phyloP scores from a whole-genome alignment of 2,797 vertebrate species.

The Basileuterus tristriatus region DNA sequence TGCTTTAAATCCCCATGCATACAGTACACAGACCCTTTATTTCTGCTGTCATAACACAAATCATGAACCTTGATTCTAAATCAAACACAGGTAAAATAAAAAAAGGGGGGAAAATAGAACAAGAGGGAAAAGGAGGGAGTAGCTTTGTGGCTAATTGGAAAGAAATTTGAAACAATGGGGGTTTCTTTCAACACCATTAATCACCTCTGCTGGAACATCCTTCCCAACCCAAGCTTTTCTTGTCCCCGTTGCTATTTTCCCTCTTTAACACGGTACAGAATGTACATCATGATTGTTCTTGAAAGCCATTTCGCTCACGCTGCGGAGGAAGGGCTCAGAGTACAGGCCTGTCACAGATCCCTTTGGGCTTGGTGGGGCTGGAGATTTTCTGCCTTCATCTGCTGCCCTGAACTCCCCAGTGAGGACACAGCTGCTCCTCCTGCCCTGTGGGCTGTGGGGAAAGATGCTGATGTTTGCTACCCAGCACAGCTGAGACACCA shows the following conservation, averaged over 20 bases:
- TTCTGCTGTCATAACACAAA: constrained; percentile 43
- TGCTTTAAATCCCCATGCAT: constrained; percentile 29
- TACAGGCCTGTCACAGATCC: background rate
- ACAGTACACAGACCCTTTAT: constrained; percentile 3
- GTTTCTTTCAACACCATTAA: constrained; percentile 49
- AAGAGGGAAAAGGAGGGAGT: background rate
- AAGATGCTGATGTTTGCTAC: background rate
- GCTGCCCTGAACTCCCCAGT: background rate
- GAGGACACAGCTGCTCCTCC: background rate
- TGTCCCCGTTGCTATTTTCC: background rate
- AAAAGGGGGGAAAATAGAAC: fast-evolving
- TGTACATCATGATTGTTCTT: background rate
- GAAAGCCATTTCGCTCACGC: background rate
- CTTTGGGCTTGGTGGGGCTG: background rate
- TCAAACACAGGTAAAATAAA: constrained; percentile 35
- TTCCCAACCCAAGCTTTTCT: background rate
- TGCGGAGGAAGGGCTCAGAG: background rate
- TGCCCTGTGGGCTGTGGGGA: fast-evolving
- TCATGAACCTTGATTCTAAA: constrained; percentile 33
- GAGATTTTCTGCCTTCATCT: background rate
- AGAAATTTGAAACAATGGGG: constrained; percentile 2
- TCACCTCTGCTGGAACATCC: constrained; percentile 52
- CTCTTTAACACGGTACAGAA: background rate
- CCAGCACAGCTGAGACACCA: background rate
- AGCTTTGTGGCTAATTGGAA: constrained; percentile 9